Conservation (phyloP, 2,113 vertebrate genomes). For the Eptesicus fuscus region DNA sequence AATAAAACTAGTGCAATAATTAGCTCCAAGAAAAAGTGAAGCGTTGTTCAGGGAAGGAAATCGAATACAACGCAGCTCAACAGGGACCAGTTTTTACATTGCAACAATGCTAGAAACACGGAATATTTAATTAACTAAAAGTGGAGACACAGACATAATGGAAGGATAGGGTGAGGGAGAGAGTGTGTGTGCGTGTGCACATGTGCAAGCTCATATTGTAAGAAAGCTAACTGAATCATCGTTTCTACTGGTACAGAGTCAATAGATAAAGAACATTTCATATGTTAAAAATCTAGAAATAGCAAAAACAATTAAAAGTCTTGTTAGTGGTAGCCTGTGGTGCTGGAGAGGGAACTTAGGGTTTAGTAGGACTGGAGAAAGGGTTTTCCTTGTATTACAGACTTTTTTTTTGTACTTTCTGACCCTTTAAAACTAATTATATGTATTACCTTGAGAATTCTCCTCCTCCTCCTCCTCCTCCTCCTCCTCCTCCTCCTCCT, state of each 20-base stretch:
- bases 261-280: neutral
- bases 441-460: neutral
- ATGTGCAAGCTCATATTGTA: neutral
- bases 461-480: neutral
- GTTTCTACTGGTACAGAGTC: neutral
- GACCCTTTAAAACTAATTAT: neutral
- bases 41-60: neutral
- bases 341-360: neutral
- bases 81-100: neutral
- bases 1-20: constrained; percentile 1
- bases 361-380: neutral
- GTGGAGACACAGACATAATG: neutral
- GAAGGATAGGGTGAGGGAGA: neutral
- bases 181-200: too few relatives aligned
- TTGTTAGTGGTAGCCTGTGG: neutral
- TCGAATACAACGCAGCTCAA: neutral
- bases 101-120: neutral
- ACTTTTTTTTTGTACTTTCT: neutral
- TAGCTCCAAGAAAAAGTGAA: constrained; percentile 15
- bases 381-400: neutral
- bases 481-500: neutral
- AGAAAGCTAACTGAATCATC: neutral
- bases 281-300: neutral
- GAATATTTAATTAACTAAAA: neutral
- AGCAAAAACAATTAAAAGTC: neutral